A percentile compares a stretch with the other conserved stretches of the same genome.
Conservation (phyloP, 2,888 invertebrate species). For the Myathropa florea region DNA sequence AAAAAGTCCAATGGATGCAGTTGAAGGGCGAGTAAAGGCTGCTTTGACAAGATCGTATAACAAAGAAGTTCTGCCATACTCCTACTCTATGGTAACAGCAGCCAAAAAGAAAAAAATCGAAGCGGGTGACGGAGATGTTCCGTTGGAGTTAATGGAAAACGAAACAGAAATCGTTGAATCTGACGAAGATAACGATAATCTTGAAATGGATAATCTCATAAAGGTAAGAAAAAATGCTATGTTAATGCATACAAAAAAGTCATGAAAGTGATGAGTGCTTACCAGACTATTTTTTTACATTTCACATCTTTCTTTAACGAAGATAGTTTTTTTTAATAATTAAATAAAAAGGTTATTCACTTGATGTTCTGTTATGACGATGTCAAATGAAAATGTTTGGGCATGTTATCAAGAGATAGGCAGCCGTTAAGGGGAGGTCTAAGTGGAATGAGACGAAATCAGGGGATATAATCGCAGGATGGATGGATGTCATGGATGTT, state of each 20-base stretch:
- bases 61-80: constrained; percentile 89
- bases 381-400: too few species aligned
- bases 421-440: too few species aligned
- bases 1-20: constrained; percentile 87
- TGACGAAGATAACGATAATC: constrained; percentile 83
- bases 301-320: too few species aligned
- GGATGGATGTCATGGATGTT: too few species aligned
- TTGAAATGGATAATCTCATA: constrained; percentile 89
- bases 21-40: constrained; percentile 93
- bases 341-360: too few species aligned
- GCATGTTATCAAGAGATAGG: too few species aligned
- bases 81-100: constrained; percentile 86
- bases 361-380: too few species aligned
- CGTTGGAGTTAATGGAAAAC: constrained; percentile 80
- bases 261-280: too few species aligned
- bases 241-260: background rate
- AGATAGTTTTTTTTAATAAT: too few species aligned
- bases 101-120: constrained; percentile 84
- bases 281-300: too few species aligned
- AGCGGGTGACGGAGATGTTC: constrained; percentile 80
- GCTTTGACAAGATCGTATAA: constrained; percentile 97
- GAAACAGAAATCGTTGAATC: constrained; percentile 78
- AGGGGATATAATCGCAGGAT: too few species aligned
- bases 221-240: constrained; percentile 80
- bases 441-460: too few species aligned